Evolutionary conservation across 2,113 vertebrate species (phyloP).

Genomic region (Hystrix cristata): DNA sequence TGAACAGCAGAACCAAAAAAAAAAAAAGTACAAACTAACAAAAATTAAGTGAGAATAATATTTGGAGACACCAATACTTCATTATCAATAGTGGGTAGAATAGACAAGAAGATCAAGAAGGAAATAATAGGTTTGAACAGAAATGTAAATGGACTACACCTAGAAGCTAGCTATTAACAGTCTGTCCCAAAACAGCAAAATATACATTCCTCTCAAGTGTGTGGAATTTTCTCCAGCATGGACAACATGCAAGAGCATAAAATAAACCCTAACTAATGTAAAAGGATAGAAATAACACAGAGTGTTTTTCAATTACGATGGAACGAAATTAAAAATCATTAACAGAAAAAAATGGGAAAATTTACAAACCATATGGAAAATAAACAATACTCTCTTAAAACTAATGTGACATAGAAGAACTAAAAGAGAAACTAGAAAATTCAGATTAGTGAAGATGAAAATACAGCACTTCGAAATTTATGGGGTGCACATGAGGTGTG

Average conservation of each 20-base stretch:
- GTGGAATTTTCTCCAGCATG: not conserved
- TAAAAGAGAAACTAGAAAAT: not conserved
- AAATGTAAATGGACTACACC: not conserved
- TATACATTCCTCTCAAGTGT: not conserved
- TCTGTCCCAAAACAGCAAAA: not conserved
- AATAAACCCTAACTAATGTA: not conserved
- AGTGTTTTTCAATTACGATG: not conserved
- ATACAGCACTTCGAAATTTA: not conserved
- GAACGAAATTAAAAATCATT: not conserved
- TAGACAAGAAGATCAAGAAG: not conserved
- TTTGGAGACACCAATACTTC: not conserved
- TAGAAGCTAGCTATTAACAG: not conserved
- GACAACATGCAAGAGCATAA: not conserved
- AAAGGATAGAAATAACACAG: not conserved
- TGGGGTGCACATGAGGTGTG: not conserved
- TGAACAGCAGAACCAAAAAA: not conserved
- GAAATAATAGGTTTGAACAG: not conserved
- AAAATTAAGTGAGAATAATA: not conserved
- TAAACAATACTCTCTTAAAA: not conserved
- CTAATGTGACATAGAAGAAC: not conserved
- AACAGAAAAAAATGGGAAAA: not conserved
- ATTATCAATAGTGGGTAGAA: not conserved
- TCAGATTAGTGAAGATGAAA: not conserved
- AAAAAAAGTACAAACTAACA: not conserved
- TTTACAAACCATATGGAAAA: not conserved